Evolutionary conservation across 2,113 vertebrate genomes (phyloP).

Genomic region (Lanius ludovicianus): DNA sequence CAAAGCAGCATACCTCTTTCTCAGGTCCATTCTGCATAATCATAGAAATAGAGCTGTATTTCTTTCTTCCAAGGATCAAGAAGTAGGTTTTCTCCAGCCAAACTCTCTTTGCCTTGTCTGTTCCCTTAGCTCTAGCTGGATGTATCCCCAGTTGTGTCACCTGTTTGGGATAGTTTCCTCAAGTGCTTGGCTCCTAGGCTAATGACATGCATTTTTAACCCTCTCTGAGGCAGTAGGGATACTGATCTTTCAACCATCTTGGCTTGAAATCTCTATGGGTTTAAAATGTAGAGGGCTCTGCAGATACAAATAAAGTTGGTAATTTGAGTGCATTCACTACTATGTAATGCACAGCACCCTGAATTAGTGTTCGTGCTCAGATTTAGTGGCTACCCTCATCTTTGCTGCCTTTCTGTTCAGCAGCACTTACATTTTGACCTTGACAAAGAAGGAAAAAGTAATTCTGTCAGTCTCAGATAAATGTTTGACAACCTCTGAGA

Average conservation of each 20-base stretch:
- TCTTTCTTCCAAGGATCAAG: not conserved
- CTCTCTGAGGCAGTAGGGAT: not conserved
- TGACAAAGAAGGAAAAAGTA: not conserved
- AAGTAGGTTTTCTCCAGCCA: not conserved
- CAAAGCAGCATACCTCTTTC: not conserved
- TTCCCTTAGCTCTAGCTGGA: not conserved
- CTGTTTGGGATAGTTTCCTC: not conserved
- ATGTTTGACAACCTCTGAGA: not conserved
- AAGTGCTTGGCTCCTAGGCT: not conserved
- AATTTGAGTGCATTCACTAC: not conserved
- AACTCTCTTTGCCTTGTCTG: not conserved
- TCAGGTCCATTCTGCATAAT: not conserved
- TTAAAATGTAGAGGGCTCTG: not conserved
- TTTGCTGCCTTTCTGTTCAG: not conserved
- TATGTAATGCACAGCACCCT: not conserved
- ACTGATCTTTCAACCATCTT: not conserved
- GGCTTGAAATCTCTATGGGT: not conserved
- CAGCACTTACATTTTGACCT: not conserved
- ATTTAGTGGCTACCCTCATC: not conserved
- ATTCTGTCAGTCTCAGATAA: not conserved
- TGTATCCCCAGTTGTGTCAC: not conserved
- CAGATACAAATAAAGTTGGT: not conserved
- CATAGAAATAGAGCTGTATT: not conserved
- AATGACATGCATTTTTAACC: not conserved
- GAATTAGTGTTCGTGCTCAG: not conserved